A percentile compares a stretch with the other conserved stretches of the same genome.
These are phyloP conservation scores for Geotrypetes seraphini DNA, from an alignment of 2,797 vertebrate genomes.

Conservation along the genomic window DNA sequence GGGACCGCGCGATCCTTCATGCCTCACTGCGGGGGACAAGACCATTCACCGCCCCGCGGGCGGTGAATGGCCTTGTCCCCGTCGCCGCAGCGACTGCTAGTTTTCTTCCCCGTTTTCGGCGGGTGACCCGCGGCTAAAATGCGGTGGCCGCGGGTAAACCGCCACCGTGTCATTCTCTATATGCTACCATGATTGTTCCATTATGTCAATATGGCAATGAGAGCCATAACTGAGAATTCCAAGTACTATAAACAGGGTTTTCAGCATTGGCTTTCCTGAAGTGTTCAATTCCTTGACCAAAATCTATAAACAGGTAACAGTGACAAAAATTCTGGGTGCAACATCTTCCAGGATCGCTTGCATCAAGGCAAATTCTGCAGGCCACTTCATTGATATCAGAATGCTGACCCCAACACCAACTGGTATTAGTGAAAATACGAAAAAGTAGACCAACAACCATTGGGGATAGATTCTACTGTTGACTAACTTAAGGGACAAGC, in stretches of 20 bases:
- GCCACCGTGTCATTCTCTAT: no score
- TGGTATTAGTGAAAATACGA: slow-evolving; percentile 69
- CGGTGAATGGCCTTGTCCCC: no score
- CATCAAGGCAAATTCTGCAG: slow-evolving; percentile 38
- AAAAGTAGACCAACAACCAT: slow-evolving; percentile 62
- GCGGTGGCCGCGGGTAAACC: no score
- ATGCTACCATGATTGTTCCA: no score
- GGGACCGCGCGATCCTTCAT: no score
- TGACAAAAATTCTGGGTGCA: slow-evolving; percentile 76
- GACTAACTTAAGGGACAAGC: slow-evolving; percentile 72
- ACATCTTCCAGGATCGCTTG: slow-evolving; percentile 74
- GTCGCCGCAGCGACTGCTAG: no score
- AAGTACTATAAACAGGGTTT: slow-evolving; percentile 69
- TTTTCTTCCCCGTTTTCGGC: no score
- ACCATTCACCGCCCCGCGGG: no score
- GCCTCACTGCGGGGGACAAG: no score
- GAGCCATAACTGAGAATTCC: slow-evolving; percentile 76
- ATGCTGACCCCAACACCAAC: slow-evolving; percentile 70
- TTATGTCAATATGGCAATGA: slow-evolving; percentile 65
- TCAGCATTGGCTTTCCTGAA: slow-evolving; percentile 61
- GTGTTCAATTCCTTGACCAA: slow-evolving; percentile 76
- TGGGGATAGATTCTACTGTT: slow-evolving; percentile 47
- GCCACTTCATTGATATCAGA: slow-evolving; percentile 50
- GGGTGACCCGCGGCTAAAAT: no score
- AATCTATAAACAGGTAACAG: slow-evolving; percentile 87